These are phyloP conservation scores for Platyscapa corneri DNA, from an alignment of 1,140 invertebrate genomes.

Conservation along the genomic window DNA sequence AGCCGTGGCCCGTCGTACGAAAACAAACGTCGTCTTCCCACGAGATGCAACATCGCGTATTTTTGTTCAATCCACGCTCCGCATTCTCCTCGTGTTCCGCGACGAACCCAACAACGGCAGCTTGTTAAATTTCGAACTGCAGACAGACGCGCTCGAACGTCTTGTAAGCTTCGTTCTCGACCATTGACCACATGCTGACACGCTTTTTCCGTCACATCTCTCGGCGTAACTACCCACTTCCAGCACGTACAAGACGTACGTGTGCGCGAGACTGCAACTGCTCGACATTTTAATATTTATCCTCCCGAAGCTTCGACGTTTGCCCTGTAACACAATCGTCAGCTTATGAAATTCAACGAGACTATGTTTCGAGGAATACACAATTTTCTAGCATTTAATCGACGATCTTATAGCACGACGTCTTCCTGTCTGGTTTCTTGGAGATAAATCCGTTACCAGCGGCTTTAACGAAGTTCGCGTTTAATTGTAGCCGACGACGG, in stretches of 20 bases:
- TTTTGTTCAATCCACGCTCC: not conserved
- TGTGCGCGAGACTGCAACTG: no score
- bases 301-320: not conserved
- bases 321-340: no score
- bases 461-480: no score
- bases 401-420: no score
- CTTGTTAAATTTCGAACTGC: not conserved
- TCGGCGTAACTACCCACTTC: not conserved
- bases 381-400: no score
- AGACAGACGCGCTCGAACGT: not conserved
- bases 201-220: not conserved
- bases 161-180: not conserved
- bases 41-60: not conserved
- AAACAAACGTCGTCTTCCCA: no score
- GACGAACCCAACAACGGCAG: not conserved
- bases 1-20: not conserved
- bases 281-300: not conserved
- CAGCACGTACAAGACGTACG: not conserved
- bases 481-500: no score
- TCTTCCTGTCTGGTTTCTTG: no score
- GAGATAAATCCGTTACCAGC: no score
- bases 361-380: no score
- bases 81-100: not conserved
- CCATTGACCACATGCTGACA: conserved; percentile 1
- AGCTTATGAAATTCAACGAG: no score